Conservation (phyloP, 1,140 invertebrate species). For the Luehdorfia chinensis region DNA sequence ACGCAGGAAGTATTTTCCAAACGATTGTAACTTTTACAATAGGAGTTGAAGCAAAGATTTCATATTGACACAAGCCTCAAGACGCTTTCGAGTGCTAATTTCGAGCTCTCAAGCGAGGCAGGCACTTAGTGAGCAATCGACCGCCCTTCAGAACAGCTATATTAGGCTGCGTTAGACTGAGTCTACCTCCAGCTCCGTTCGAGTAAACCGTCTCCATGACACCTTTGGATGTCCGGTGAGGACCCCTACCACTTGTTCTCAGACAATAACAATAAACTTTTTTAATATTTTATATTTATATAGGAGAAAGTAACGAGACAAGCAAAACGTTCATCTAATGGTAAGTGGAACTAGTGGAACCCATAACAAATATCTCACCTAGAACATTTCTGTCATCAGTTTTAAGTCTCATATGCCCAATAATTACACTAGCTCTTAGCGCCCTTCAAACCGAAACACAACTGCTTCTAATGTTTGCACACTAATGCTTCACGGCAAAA, state of each 20-base stretch:
- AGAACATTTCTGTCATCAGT: too few species aligned
- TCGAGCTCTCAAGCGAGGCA: slow-evolving; percentile 32
- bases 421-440: too few species aligned
- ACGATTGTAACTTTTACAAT: slow-evolving; percentile 1
- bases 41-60: slow-evolving; percentile 14
- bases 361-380: background rate
- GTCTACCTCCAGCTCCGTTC: slow-evolving; percentile 26
- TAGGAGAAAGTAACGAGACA: too few species aligned
- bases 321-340: too few species aligned
- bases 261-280: background rate
- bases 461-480: background rate
- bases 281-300: too few species aligned
- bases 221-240: slow-evolving; percentile 38
- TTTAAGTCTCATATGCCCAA: too few species aligned
- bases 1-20: too few species aligned
- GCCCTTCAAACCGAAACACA: too few species aligned
- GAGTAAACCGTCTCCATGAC: slow-evolving; percentile 50
- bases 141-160: slow-evolving; percentile 30
- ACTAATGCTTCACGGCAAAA: too few species aligned
- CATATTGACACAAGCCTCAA: slow-evolving; percentile 22
- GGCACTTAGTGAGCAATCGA: slow-evolving; percentile 44
- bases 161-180: slow-evolving; percentile 34
- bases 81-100: slow-evolving; percentile 41
- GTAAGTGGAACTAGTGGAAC: too few species aligned
- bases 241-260: slow-evolving; percentile 20